A percentile compares a stretch with the other conserved stretches of the same genome.
Conservation (phyloP, 2,797 vertebrate species). For the Brachyrhaphis roseni region DNA sequence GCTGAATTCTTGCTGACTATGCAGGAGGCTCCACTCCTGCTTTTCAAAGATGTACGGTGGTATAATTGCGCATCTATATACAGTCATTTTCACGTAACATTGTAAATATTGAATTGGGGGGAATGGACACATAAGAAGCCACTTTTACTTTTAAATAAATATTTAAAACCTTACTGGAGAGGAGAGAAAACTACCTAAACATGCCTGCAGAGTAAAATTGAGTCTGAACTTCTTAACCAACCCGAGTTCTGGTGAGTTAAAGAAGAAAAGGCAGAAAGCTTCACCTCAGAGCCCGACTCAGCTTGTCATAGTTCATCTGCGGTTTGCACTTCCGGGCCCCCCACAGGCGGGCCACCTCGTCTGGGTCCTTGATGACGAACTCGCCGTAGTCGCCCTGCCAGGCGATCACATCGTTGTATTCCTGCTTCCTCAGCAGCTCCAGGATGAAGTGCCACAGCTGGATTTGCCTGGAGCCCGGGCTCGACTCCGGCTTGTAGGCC, state of each 20-base stretch:
- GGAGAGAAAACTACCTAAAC: not conserved
- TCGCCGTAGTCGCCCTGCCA: slow-evolving; percentile 96
- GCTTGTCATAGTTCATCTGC: slow-evolving; percentile 96
- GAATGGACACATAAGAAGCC: too few relatives aligned
- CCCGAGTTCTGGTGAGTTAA: not conserved
- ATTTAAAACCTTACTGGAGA: too few relatives aligned
- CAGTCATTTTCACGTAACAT: too few relatives aligned
- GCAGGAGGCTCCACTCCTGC: too few relatives aligned
- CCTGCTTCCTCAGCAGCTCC: slow-evolving; percentile 91
- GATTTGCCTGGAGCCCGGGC: slow-evolving; percentile 92
- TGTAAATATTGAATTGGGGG: too few relatives aligned
- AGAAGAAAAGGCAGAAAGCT: not conserved
- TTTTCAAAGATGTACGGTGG: too few relatives aligned
- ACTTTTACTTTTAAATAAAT: too few relatives aligned
- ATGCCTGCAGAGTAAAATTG: not conserved
- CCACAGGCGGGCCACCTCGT: slow-evolving; percentile 92
- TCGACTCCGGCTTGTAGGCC: slow-evolving; percentile 94
- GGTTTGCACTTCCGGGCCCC: slow-evolving; percentile 92
- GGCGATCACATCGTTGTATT: slow-evolving; percentile 92
- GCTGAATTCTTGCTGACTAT: too few relatives aligned
- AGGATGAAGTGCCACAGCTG: slow-evolving; percentile 96
- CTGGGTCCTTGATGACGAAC: slow-evolving; percentile 94
- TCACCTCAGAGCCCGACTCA: slow-evolving; percentile 91
- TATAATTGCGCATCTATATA: too few relatives aligned
- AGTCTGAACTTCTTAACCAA: not conserved